phyloP scores from a whole-genome alignment of 2,797 vertebrate genomes.

The Ambastaia sidthimunki region DNA sequence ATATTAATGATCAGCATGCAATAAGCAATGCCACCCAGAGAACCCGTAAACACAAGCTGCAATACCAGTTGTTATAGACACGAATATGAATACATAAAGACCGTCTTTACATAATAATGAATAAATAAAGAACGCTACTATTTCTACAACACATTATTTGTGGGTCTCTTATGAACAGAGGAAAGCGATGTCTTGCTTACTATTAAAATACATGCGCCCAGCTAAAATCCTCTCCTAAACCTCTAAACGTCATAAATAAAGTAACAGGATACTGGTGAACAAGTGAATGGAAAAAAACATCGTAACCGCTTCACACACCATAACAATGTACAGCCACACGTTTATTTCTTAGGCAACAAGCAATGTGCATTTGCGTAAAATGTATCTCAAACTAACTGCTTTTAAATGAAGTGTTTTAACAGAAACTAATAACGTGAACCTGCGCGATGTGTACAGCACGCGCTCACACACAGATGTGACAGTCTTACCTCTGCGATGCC shows the following conservation, averaged over 20 bases:
- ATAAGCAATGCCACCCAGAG: background rate
- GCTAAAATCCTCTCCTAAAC: background rate
- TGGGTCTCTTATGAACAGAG: background rate
- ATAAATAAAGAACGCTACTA: no score
- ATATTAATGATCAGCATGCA: background rate
- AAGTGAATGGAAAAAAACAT: background rate
- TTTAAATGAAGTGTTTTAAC: background rate
- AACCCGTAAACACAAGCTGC: background rate
- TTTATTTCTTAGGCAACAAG: no score
- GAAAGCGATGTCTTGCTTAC: background rate
- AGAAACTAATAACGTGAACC: background rate
- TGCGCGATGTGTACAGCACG: background rate
- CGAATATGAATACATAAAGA: no score
- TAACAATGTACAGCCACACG: background rate
- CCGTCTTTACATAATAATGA: no score
- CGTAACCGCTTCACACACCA: no score
- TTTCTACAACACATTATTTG: background rate
- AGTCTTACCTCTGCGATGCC: conserved; percentile 72
- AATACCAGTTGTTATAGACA: no score
- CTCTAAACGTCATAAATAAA: background rate
- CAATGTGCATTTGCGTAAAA: background rate
- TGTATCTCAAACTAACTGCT: background rate
- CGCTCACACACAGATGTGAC: background rate
- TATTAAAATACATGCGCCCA: background rate
- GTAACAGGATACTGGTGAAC: background rate